Evolutionary conservation across 2,888 invertebrate species (phyloP), one percentile per base, ranked within the genome.

Genomic region (Xestobium rufovillosum): DNA sequence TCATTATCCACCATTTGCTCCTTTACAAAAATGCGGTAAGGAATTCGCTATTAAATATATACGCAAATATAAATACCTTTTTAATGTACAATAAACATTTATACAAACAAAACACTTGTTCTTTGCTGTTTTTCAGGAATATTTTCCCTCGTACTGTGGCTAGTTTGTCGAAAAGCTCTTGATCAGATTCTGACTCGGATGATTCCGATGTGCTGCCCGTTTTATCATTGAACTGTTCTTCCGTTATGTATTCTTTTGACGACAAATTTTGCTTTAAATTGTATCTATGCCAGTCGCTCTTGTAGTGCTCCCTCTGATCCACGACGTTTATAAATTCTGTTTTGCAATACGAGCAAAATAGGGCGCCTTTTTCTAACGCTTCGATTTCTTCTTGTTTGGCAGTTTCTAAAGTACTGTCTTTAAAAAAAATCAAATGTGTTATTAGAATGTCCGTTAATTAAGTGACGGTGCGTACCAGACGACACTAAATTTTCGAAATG

Each of bases 241-340:
- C 78, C 4, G 65, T 66, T 13, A 81, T 60, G 2, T 70, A 59
- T 29, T 63, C 57, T 34, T 67, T 64, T 4, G 78, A 78, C 47
- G 73, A 72, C 8, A 87, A 59, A 44, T 78, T 78, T 45, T 79
- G 74, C 52, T 84, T 85, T 25, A 89, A 65, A 63, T 89, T 89
- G 54, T 84, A 84, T 2, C 84, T 73, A 59, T 89, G 88, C 87
- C 86, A 88, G 57, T 88, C 88, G 23, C 83, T 67, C 55, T 83
- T 84, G 56, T 83, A 88, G 59, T 89, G 89, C 3, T 77, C 70
- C 10, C 79, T 75, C 60, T 87, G 83, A 39, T 78, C 72, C 1
- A 67, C 64, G 30, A 76, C 59, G 31, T 75, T 68, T 15, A 71
- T 67, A 52, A 83, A 83, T 30, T 62, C 54, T 1, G 67, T 57